Evolutionary conservation across 2,113 vertebrate species (phyloP).

Genomic region (Pungitius pungitius): DNA sequence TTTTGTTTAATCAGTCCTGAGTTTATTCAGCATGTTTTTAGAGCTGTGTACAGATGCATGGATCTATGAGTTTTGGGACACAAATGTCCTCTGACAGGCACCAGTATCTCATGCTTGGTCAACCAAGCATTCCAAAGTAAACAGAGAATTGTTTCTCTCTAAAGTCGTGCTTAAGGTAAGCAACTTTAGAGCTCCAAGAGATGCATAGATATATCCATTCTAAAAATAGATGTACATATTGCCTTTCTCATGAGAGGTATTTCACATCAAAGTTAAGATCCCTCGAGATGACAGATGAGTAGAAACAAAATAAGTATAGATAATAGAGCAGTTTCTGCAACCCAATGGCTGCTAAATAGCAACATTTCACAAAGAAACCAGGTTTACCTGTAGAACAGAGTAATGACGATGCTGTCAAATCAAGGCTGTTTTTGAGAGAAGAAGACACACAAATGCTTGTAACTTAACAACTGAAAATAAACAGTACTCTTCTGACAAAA

Average conservation of each 20-base stretch:
- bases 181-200: background rate
- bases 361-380: slow-evolving; percentile 7
- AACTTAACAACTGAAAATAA: slow-evolving; percentile 16
- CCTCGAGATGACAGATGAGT: background rate
- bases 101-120: slow-evolving; percentile 39
- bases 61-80: slow-evolving; percentile 26
- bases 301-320: background rate
- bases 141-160: slow-evolving; percentile 22
- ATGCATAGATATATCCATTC: background rate
- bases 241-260: background rate
- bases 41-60: background rate
- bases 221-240: background rate
- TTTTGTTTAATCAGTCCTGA: background rate
- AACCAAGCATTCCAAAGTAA: slow-evolving; percentile 21
- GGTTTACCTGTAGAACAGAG: background rate
- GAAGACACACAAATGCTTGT: slow-evolving; percentile 7
- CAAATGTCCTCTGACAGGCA: slow-evolving; percentile 53
- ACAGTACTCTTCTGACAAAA: background rate
- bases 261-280: slow-evolving; percentile 1
- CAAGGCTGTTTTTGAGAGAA: slow-evolving; percentile 10
- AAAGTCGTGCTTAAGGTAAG: slow-evolving; percentile 13
- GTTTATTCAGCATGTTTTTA: background rate
- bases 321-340: background rate
- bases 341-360: background rate
- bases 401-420: slow-evolving; percentile 25